phyloP scores from a whole-genome alignment of 2,113 vertebrate genomes.

The Catharus bicknelli region DNA sequence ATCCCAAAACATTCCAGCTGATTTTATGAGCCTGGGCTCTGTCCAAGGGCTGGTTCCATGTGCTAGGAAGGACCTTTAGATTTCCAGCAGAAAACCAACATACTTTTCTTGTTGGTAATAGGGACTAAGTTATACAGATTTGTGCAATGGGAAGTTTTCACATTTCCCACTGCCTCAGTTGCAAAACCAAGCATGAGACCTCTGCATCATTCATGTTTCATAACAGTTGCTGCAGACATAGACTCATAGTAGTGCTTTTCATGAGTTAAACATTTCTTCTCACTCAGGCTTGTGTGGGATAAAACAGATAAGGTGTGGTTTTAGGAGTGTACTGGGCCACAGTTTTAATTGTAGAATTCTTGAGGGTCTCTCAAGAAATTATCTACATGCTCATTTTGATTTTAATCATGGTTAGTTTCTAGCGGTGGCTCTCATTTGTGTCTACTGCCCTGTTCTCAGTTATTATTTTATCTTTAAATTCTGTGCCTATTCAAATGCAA shows the following conservation, averaged over 20 bases:
- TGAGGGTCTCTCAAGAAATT: not conserved
- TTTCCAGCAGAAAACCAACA: not conserved
- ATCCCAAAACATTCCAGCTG: not conserved
- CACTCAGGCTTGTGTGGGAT: not conserved
- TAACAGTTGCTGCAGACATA: not conserved
- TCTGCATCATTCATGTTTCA: not conserved
- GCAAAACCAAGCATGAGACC: not conserved
- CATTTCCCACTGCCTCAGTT: not conserved
- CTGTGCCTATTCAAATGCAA: not conserved
- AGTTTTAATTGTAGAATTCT: not conserved
- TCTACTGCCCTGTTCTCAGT: not conserved
- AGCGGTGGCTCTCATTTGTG: not conserved
- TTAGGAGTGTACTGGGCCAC: not conserved
- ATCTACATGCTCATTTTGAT: not conserved
- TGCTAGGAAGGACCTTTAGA: not conserved
- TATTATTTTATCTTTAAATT: not conserved
- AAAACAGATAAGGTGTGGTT: not conserved
- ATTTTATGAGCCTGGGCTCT: not conserved
- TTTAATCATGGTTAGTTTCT: not conserved
- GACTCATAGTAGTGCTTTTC: not conserved
- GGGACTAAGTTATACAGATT: not conserved
- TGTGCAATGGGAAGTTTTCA: not conserved
- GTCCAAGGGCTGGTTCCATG: not conserved
- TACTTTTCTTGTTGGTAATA: not conserved
- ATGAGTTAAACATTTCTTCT: not conserved